Percentiles rank a stretch among this genome's conserved stretches.
Conservation (phyloP, 2,113 vertebrate genomes). For the Ancistrus triradiatus region DNA sequence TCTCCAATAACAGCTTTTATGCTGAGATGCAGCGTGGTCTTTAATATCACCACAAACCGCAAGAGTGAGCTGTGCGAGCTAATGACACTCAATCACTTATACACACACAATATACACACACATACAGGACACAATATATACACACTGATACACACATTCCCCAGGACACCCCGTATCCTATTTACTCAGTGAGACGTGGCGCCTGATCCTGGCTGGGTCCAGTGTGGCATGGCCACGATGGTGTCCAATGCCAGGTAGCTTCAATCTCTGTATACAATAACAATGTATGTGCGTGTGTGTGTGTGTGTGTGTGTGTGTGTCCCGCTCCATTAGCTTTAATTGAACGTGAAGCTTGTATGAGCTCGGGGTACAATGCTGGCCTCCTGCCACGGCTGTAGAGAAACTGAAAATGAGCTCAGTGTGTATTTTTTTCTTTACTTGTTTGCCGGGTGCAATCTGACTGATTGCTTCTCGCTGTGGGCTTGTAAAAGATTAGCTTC, state of each 20-base stretch:
- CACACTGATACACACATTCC: slow-evolving; percentile 10
- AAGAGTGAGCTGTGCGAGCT: slow-evolving; percentile 36
- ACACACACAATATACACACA: slow-evolving; percentile 4
- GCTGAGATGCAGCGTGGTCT: slow-evolving; percentile 40
- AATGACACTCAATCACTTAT: slow-evolving; percentile 40
- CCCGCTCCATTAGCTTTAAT: not conserved
- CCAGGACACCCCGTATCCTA: slow-evolving; percentile 17
- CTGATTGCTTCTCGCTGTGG: not conserved
- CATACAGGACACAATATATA: not conserved
- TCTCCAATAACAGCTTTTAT: slow-evolving; percentile 45
- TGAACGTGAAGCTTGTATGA: not conserved
- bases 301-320: not conserved
- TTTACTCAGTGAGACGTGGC: slow-evolving; percentile 20
- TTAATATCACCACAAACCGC: slow-evolving; percentile 47
- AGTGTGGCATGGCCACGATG: too few species aligned
- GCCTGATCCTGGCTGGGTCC: not conserved
- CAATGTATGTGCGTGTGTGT: not conserved
- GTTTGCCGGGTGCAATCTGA: not conserved
- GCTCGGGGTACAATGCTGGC: not conserved
- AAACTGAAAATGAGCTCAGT: slow-evolving; percentile 3
- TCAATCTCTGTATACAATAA: not conserved
- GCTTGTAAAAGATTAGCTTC: slow-evolving; percentile 11
- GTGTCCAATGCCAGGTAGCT: not conserved
- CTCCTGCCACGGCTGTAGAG: not conserved
- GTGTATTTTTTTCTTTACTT: slow-evolving; percentile 4